phyloP scores from a whole-genome alignment of 2,888 invertebrate genomes.

The Micoletzkya japonica region DNA sequence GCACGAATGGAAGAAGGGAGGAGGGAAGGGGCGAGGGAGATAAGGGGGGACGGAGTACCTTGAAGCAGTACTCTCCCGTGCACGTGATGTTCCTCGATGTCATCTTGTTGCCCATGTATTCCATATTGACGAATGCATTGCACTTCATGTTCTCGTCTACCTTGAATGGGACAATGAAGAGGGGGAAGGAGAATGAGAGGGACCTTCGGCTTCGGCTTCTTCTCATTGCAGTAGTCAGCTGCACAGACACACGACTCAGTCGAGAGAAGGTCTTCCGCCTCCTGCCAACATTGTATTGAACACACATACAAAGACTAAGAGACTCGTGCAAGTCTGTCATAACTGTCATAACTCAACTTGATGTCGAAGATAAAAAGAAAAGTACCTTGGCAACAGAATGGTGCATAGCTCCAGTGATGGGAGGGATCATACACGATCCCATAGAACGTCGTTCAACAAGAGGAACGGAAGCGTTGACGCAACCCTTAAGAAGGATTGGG shows the following conservation, averaged over 20 bases:
- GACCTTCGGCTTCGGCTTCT: slow-evolving; percentile 48
- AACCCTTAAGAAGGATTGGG: slow-evolving; percentile 41
- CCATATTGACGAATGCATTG: slow-evolving; percentile 45
- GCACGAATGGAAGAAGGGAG: too few relatives aligned
- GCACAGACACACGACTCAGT: slow-evolving; percentile 61
- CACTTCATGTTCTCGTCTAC: slow-evolving; percentile 51
- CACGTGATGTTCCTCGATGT: slow-evolving; percentile 40
- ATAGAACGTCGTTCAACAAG: slow-evolving; percentile 56
- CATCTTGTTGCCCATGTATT: slow-evolving; percentile 47
- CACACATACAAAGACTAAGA: slow-evolving; percentile 16
- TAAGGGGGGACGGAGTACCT: slow-evolving; percentile 27
- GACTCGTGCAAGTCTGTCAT: too few relatives aligned
- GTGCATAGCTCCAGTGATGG: slow-evolving; percentile 62
- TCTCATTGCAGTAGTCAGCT: slow-evolving; percentile 52
- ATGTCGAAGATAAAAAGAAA: too few relatives aligned
- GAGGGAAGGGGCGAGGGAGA: too few relatives aligned
- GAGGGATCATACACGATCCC: slow-evolving; percentile 60
- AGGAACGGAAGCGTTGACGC: slow-evolving; percentile 60
- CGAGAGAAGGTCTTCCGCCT: slow-evolving; percentile 46
- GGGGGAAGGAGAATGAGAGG: background rate
- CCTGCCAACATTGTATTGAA: slow-evolving; percentile 2
- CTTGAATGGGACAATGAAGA: too few relatives aligned
- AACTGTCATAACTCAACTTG: background rate
- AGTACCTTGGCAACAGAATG: slow-evolving; percentile 51
- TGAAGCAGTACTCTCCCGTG: slow-evolving; percentile 52